Base-by-base conservation (phyloP, 2,888 invertebrate species). In the Pachliopta kotzebuea region DNA sequence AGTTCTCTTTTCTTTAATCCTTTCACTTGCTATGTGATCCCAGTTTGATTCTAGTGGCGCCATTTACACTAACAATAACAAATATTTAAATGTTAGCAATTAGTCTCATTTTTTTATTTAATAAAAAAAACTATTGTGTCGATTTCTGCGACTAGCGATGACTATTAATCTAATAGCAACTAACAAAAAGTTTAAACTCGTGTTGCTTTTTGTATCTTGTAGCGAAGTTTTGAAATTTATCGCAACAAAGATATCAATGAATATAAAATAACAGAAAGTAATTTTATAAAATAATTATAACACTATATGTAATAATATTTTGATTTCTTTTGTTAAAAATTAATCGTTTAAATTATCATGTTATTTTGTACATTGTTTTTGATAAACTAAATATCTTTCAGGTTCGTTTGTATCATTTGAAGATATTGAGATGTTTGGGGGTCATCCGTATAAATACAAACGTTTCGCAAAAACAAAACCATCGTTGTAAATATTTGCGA, bases 1-100 rank as follows among this genome's bases (percentile, higher is more conserved):
- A 1, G 81, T 83, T 64, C 76, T 83, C 71, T 85, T 86, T 60
- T 81, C 79, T 42, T 65, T 60, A 2, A 79, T 79, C 63, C 86
- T 74, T 71, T 76, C 68, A 62, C 83, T 79, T 14, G 85, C 84
- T 23, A 71, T 79, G 57, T 79, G 73, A 20, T 76, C 70, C 69
- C 81, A 86, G 14, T 81, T 76, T 1, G 65, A 62, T 55, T 71
- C 76, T 67, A 77, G 80, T 1, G 80, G 76, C 37, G 80, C 73
- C 84, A 85, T 85, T 83, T 17, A 37, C 50, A 21, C 45, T 45
- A n/a, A 45, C 11, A n/a, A 11, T 14, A 37, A 37, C 37, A 37
- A 37, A 37, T 8, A 9, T 37, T 37, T 11, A 8, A 2, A 37
- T 6, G 37, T 26, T 3, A 26, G 6, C 6, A 26, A 26, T 37